Conservation (phyloP, 2,888 invertebrate species). For the Bombylius discolor region DNA sequence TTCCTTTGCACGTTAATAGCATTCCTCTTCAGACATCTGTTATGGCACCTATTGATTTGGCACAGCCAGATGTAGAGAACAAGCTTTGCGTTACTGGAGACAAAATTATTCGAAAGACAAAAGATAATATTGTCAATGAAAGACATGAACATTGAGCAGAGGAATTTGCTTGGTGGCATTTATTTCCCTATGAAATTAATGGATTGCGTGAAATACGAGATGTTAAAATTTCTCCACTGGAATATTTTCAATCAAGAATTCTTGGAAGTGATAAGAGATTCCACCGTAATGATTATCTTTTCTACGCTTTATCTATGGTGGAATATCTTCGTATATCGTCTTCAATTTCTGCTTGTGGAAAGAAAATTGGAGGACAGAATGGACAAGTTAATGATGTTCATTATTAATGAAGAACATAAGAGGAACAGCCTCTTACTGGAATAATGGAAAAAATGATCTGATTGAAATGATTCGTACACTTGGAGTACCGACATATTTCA, state of each 20-base stretch:
- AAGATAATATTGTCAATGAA: too few relatives aligned
- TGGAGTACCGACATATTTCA: constrained; percentile 20
- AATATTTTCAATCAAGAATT: constrained; percentile 9
- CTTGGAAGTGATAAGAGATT: constrained; percentile 4
- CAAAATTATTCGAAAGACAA: too few relatives aligned
- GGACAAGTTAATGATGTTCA: constrained; percentile 18
- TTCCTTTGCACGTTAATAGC: too few relatives aligned
- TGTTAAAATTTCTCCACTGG: constrained; percentile 3
- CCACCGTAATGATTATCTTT: constrained; percentile 6
- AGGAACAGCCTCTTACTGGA: constrained; percentile 17
- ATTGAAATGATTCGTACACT: constrained; percentile 19
- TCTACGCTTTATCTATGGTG: constrained; percentile 6
- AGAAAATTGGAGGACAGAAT: too few relatives aligned
- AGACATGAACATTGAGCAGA: too few relatives aligned
- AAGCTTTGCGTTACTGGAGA: too few relatives aligned
- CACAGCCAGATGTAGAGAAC: too few relatives aligned
- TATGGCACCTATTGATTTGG: too few relatives aligned
- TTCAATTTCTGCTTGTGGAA: too few relatives aligned
- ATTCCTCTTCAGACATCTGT: too few relatives aligned
- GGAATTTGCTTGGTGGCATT: constrained; percentile 1
- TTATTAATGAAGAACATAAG: constrained; percentile 18
- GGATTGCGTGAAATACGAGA: constrained; percentile 3
- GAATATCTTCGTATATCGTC: too few relatives aligned
- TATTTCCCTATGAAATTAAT: constrained; percentile 6
- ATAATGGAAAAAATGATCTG: constrained; percentile 17